These are phyloP conservation scores for Limnephilus rhombicus DNA, from an alignment of 2,888 invertebrate genomes.

Conservation along the genomic window DNA sequence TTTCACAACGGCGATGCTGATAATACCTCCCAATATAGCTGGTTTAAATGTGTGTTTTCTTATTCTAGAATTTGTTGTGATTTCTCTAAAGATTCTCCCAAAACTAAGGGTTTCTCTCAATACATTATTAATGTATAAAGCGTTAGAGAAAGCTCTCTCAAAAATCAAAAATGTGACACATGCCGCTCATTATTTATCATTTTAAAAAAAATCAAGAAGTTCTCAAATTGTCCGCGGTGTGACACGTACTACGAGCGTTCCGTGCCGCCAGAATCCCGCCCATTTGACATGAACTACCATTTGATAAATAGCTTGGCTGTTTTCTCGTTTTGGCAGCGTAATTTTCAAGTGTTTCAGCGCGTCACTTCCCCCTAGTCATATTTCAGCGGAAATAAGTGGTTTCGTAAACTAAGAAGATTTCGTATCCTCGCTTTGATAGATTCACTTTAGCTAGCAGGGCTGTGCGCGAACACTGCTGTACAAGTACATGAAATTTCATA, in stretches of 20 bases:
- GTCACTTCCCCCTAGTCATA: constrained; percentile 44
- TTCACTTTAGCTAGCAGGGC: constrained; percentile 11
- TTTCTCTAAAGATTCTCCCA: neutral
- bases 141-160: neutral
- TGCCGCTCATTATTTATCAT: constrained; percentile 45
- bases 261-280: neutral
- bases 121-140: constrained; percentile 29
- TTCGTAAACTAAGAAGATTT: constrained; percentile 44
- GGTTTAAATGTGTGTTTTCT: too few species aligned
- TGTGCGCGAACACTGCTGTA: neutral
- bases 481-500: constrained; percentile 41
- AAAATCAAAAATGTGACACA: constrained; percentile 44
- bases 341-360: constrained; percentile 43
- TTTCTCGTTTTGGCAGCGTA: constrained; percentile 46
- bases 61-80: neutral
- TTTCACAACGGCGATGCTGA: too few species aligned
- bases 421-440: constrained; percentile 22
- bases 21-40: too few species aligned
- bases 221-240: constrained; percentile 34
- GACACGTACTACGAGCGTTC: constrained; percentile 12
- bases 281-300: constrained; percentile 41
- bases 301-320: constrained; percentile 44
- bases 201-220: constrained; percentile 46
- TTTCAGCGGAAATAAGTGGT: constrained; percentile 45
- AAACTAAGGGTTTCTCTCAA: neutral